A percentile compares a stretch with the other conserved stretches of the same genome.
Evolutionary conservation across 2,797 vertebrate species (phyloP).

Genomic region (Phrynocephalus vlangalii): DNA sequence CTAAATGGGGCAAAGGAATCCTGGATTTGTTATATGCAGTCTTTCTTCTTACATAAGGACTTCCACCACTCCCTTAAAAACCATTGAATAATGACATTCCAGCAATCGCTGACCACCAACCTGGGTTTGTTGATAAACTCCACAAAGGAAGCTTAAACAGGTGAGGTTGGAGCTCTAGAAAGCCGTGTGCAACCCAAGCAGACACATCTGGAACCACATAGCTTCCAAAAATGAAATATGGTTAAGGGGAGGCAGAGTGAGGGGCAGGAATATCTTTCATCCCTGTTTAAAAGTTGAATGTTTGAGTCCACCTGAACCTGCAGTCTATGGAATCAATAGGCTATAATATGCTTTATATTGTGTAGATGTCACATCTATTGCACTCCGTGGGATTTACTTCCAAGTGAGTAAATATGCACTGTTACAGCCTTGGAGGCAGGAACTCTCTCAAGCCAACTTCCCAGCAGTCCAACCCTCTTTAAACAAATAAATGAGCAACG

Average conservation of each 20-base stretch:
- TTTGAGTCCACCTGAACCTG: background rate
- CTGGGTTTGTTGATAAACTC: no score
- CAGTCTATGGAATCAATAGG: background rate
- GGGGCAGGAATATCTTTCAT: background rate
- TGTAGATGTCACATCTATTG: background rate
- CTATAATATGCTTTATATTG: background rate
- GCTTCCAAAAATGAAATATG: conserved; percentile 18
- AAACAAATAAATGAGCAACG: background rate
- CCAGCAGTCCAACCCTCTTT: background rate
- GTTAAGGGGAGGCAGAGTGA: background rate
- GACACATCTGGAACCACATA: conserved; percentile 62
- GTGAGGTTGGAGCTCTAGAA: no score
- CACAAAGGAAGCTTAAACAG: no score
- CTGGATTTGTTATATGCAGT: no score
- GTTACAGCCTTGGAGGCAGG: background rate
- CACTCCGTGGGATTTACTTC: background rate
- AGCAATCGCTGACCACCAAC: no score
- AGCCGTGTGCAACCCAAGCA: no score
- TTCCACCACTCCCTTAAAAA: no score
- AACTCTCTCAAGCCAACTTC: background rate
- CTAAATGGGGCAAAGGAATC: no score
- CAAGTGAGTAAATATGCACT: background rate
- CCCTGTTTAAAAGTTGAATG: background rate
- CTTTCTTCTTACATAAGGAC: no score
- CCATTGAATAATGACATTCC: no score